These are phyloP conservation scores for Noturus placidus DNA, from an alignment of 2,113 vertebrate species.

Conservation along the genomic window DNA sequence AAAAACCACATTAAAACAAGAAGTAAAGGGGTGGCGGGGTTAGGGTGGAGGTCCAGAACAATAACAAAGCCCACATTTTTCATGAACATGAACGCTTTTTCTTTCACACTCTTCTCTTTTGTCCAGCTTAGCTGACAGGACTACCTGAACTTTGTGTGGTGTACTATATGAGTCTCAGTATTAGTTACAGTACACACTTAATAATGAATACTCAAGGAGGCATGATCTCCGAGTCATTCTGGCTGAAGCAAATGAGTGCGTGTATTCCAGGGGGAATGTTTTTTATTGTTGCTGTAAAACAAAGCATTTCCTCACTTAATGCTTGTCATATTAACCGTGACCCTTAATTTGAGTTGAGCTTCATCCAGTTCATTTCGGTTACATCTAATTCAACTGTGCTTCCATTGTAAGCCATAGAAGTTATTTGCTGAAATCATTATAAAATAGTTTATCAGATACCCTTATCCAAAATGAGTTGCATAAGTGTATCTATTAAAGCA, in stretches of 20 bases:
- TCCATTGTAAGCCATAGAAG: background rate
- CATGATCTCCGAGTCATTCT: conserved; percentile 20
- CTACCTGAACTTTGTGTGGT: background rate
- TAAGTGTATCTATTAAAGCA: background rate
- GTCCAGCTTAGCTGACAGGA: background rate
- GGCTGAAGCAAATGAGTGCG: background rate
- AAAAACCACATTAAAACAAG: conserved; percentile 29
- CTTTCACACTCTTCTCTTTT: background rate
- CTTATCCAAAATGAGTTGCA: background rate
- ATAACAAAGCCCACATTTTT: conserved; percentile 27
- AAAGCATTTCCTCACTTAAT: conserved; percentile 5
- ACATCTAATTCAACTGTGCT: background rate
- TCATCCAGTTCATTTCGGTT: background rate
- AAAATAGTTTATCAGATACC: background rate
- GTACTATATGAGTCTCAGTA: background rate
- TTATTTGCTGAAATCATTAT: background rate
- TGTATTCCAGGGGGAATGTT: conserved; percentile 7
- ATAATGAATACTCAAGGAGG: conserved; percentile 26
- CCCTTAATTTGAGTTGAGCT: conserved; percentile 16
- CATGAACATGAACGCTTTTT: conserved; percentile 23
- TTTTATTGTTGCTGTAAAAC: conserved; percentile 41
- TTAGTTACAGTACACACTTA: conserved; percentile 24
- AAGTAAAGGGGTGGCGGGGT: background rate
- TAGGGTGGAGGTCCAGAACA: background rate
- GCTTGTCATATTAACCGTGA: background rate